Conservation (phyloP, 2,797 vertebrate species). For the Falco rusticolus region DNA sequence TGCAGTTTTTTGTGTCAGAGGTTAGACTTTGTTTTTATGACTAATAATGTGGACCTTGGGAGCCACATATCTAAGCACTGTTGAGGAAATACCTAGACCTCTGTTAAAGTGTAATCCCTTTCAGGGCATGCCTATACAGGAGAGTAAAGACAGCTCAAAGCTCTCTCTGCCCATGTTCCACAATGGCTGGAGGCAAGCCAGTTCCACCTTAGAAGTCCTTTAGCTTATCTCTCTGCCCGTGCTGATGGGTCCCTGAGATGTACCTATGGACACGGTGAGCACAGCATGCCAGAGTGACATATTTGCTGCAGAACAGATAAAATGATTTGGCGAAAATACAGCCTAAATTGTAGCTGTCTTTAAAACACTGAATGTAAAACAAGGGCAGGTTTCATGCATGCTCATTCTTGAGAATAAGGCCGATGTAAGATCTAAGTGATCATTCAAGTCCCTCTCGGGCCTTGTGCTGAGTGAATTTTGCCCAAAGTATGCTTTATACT, state of each 20-base stretch:
- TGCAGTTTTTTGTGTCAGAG: slow-evolving; percentile 19
- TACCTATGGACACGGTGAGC: background rate
- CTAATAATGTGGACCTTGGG: slow-evolving; percentile 56
- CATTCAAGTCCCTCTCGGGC: background rate
- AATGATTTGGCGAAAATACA: background rate
- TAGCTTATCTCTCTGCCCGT: background rate
- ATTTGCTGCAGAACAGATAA: background rate
- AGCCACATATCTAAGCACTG: slow-evolving; percentile 26
- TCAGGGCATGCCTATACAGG: background rate
- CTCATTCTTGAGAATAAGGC: background rate
- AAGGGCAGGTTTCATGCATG: background rate
- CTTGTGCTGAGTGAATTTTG: background rate
- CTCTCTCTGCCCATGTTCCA: background rate
- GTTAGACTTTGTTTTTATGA: slow-evolving; percentile 56
- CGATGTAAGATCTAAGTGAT: background rate
- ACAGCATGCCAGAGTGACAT: background rate
- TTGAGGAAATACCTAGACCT: slow-evolving; percentile 49
- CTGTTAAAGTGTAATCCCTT: slow-evolving; percentile 66
- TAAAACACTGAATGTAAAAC: background rate
- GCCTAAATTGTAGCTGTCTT: background rate
- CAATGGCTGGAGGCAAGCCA: background rate
- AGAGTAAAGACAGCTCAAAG: background rate
- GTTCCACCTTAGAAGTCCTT: background rate
- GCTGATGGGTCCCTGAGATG: background rate
- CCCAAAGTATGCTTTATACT: background rate